Percentiles rank a stretch among this genome's conserved stretches.
Evolutionary conservation across 2,797 vertebrate genomes (phyloP).

Genomic region (Nyctibius grandis): DNA sequence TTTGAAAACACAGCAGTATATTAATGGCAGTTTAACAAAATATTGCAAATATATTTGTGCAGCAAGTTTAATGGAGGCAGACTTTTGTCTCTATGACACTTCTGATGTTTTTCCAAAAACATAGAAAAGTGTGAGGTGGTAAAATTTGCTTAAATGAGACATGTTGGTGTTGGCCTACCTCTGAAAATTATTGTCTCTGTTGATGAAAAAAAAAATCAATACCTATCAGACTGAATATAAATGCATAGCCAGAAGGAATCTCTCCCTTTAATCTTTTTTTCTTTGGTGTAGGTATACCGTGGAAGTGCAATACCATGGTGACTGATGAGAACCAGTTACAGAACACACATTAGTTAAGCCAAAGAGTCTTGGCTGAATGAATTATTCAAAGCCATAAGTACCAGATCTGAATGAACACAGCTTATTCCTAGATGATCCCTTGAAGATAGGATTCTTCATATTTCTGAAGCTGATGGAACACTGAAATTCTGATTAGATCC

Average conservation of each 20-base stretch:
- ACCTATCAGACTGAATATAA: not conserved
- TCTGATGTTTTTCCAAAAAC: not conserved
- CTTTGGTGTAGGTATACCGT: rapidly evolving
- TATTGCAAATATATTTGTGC: not conserved
- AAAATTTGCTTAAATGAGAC: not conserved
- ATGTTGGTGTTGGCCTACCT: not conserved
- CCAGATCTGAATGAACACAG: not conserved
- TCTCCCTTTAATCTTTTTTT: not conserved
- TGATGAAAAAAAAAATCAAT: not conserved
- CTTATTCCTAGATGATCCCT: not conserved
- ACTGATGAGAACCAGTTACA: not conserved
- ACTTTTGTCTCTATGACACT: not conserved
- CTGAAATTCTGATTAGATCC: not conserved
- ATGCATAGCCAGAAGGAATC: not conserved
- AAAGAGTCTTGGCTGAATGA: not conserved
- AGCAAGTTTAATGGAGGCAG: not conserved
- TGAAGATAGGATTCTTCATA: not conserved
- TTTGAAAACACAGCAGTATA: not conserved
- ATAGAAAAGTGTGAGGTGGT: not conserved
- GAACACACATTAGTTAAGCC: not conserved
- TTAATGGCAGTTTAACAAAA: not conserved
- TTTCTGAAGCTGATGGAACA: not conserved
- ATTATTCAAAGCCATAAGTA: not conserved
- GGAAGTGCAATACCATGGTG: not conserved
- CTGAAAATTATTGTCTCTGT: not conserved